Base-by-base conservation (phyloP, 2,888 invertebrate species). In the Drosophila formosana region DNA sequence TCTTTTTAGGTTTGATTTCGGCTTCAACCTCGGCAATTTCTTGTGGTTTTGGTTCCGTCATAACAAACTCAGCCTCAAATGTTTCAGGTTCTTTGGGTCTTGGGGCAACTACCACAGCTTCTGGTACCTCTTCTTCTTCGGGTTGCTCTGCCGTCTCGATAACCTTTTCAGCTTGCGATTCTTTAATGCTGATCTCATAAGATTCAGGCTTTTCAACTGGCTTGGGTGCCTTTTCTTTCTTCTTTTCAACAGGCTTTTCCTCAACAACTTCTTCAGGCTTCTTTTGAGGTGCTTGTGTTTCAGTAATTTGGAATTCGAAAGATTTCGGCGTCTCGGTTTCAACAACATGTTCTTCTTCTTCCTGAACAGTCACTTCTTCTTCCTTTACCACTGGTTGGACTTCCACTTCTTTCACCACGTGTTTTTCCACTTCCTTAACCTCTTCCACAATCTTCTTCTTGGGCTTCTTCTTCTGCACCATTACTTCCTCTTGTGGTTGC, bases 151-250 rank as follows among this genome's bases (percentile, higher is more conserved):
- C 46, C 41, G 73, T 52, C 60, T 82, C 67, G 0, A 66, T 43
- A 8, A 74, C 68, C 26, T 83, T 80, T 18, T 82, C 76, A 13
- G 67, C 66, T 28, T 88, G 75, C 25, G 74, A 78, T 70, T 90
- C 90, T 78, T 87, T 80, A 3, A 84, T 75, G 11, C 75, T 81
- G 26, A 91, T 82, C 78, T 92, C 82, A 62, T 84, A 91, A 8
- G 80, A 83, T 23, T 88, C 82, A 6, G 63, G 68, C n/a, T 82
- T 77, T 65, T 86, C 78, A 41, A 67, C 34, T 32, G 74, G 30
- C 68, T 81, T 66, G 26, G 85, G 72, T n/a, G 53, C 28, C 6
- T 61, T 63, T 69, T 82, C 66, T n/a, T 80, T 70, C 3, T 67
- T 60, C 37, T 61, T 57, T 75, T 86, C 80, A 39, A 78, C 63